These are phyloP conservation scores for Passer domesticus DNA, from an alignment of 2,113 vertebrate species.

Conservation along the genomic window DNA sequence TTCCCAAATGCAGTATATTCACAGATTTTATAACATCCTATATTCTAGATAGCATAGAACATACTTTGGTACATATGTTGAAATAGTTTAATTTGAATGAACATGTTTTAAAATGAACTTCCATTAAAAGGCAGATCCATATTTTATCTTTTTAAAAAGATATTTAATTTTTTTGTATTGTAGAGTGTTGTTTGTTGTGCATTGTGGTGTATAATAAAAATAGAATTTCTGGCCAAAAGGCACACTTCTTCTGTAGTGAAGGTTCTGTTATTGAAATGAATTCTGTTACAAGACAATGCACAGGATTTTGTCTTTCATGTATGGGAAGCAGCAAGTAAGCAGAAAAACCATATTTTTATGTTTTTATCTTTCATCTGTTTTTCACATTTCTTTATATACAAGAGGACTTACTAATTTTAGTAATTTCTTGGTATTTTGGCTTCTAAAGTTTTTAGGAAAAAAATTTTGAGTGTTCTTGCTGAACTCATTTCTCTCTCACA, in stretches of 20 bases:
- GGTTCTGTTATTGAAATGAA: background rate
- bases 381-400: background rate
- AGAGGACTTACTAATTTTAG: background rate
- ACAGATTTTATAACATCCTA: background rate
- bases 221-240: background rate
- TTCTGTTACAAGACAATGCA: background rate
- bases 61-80: background rate
- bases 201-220: background rate
- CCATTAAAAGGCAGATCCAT: background rate
- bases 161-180: background rate
- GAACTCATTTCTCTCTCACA: background rate
- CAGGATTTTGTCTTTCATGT: background rate
- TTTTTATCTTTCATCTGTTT: background rate
- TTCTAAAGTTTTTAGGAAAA: background rate
- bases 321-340: background rate
- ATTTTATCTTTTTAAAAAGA: background rate
- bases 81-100: background rate
- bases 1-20: background rate
- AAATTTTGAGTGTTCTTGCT: background rate
- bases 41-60: background rate
- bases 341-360: background rate
- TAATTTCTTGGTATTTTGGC: background rate
- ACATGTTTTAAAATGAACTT: background rate
- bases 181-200: background rate
- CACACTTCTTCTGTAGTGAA: background rate